phyloP scores from a whole-genome alignment of 2,113 vertebrate genomes.

The Pedionomus torquatus region DNA sequence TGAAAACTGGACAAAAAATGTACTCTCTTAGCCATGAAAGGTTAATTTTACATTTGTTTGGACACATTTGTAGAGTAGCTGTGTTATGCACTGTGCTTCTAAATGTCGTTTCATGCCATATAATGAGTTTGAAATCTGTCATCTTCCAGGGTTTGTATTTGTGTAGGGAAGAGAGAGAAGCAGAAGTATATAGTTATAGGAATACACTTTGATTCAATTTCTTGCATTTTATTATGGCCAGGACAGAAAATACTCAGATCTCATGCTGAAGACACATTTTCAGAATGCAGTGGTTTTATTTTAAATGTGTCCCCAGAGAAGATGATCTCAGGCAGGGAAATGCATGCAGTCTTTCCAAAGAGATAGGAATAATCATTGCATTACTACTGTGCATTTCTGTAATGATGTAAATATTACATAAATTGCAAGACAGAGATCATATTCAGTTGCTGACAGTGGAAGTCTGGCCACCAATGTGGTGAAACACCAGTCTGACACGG shows the following conservation, averaged over 20 bases:
- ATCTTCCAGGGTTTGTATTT: not conserved
- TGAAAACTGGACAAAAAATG: not conserved
- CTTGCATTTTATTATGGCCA: not conserved
- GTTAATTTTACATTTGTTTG: slow-evolving; percentile 57
- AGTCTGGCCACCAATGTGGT: not conserved
- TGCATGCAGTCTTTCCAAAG: not conserved
- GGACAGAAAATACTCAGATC: not conserved
- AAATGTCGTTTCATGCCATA: slow-evolving; percentile 9
- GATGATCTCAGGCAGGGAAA: not conserved
- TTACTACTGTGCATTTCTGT: slow-evolving; percentile 1
- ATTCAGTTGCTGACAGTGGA: not conserved
- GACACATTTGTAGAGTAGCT: not conserved
- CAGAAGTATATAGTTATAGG: not conserved
- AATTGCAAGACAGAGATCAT: not conserved
- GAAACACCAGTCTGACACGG: not conserved
- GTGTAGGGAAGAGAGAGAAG: not conserved
- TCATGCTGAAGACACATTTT: not conserved
- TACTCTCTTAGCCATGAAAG: slow-evolving; percentile 5
- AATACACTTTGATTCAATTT: slow-evolving; percentile 12
- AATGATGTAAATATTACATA: not conserved
- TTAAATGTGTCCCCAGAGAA: slow-evolving; percentile 29
- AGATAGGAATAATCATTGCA: slow-evolving; percentile 14
- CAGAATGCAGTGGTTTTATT: not conserved
- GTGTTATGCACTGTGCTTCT: not conserved
- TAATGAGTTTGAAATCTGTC: slow-evolving; percentile 48